These are phyloP conservation scores for Anhinga anhinga DNA, from an alignment of 2,113 vertebrate genomes.

Conservation along the genomic window DNA sequence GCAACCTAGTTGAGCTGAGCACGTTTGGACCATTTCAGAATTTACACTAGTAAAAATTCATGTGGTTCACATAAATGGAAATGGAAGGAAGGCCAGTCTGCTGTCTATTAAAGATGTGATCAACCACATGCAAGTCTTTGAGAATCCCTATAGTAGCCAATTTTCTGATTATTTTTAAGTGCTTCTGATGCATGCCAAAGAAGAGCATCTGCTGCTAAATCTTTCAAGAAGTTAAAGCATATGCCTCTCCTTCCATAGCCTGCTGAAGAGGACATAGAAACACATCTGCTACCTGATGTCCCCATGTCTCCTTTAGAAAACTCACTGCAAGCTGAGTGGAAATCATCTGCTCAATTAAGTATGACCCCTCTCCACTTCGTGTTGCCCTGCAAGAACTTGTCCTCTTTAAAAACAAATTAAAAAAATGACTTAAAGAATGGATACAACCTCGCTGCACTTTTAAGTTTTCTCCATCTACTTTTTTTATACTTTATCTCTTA, in stretches of 20 bases:
- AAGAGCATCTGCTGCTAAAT: neutral
- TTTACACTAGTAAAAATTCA: neutral
- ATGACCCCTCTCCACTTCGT: neutral
- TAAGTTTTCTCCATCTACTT: neutral
- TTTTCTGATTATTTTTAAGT: conserved; percentile 37
- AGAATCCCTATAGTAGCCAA: neutral
- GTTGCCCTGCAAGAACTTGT: neutral
- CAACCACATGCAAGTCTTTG: neutral
- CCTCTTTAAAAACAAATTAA: neutral
- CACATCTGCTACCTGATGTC: neutral
- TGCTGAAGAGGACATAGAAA: neutral
- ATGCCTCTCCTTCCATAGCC: neutral
- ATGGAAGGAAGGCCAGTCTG: neutral
- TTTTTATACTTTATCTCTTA: neutral
- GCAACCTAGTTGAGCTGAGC: neutral
- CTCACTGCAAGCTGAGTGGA: neutral
- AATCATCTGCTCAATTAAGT: neutral
- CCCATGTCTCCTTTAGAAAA: neutral
- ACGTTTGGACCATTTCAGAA: neutral
- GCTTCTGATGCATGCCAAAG: neutral
- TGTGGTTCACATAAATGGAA: neutral
- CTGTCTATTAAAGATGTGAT: neutral
- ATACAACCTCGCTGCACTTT: neutral
- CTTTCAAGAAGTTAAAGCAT: conserved; percentile 3
- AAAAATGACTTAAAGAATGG: neutral